A percentile compares a stretch with the other conserved stretches of the same genome.
Evolutionary conservation across 2,888 invertebrate species (phyloP).

Genomic region (Ornithoptera alexandrae): DNA sequence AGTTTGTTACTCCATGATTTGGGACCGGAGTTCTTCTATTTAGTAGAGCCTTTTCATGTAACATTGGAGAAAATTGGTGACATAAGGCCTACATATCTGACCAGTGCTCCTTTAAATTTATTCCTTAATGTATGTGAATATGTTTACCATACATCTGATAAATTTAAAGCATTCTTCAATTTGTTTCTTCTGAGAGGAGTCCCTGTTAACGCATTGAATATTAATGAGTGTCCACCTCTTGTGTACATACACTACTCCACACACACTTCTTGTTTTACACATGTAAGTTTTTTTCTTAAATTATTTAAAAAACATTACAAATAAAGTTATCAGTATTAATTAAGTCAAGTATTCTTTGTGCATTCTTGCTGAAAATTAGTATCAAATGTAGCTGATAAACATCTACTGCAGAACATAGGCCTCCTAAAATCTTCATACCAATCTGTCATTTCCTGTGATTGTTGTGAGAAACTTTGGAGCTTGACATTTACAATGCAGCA

Average conservation of each 20-base stretch:
- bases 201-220: slow-evolving; percentile 57
- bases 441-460: no score
- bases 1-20: slow-evolving; percentile 60
- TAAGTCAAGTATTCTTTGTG: no score
- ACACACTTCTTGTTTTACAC: slow-evolving; percentile 55
- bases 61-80: slow-evolving; percentile 52
- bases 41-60: slow-evolving; percentile 52
- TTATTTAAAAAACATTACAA: no score
- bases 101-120: slow-evolving; percentile 64
- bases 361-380: no score
- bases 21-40: slow-evolving; percentile 66
- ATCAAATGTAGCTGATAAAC: no score
- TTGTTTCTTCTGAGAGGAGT: slow-evolving; percentile 66
- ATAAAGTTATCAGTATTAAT: no score
- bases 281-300: slow-evolving; percentile 51
- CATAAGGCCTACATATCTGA: slow-evolving; percentile 49
- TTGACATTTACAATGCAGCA: no score
- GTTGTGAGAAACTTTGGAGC: no score
- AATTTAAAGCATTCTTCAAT: slow-evolving; percentile 63
- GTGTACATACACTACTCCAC: slow-evolving; percentile 64
- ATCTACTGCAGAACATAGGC: no score
- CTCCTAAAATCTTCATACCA: no score
- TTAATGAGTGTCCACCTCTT: slow-evolving; percentile 68
- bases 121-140: slow-evolving; percentile 69
- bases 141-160: slow-evolving; percentile 58